Conservation (phyloP, 2,797 vertebrate genomes). For the Avahi laniger region DNA sequence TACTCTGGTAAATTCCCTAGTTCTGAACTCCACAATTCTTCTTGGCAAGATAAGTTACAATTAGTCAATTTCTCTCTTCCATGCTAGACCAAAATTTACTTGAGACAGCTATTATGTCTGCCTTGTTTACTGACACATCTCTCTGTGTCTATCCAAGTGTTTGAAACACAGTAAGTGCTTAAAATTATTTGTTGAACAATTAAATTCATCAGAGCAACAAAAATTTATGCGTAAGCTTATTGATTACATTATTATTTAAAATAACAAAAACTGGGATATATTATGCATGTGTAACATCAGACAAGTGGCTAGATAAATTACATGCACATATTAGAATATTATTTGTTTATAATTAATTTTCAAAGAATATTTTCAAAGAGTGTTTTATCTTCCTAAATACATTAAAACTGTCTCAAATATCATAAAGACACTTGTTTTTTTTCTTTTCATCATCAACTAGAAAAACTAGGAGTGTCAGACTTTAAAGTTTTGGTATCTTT, state of each 20-base stretch:
- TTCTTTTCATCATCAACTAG: not conserved
- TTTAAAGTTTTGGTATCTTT: not conserved
- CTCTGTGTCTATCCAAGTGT: not conserved
- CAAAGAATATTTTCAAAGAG: not conserved
- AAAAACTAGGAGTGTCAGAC: not conserved
- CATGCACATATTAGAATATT: not conserved
- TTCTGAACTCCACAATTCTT: slow-evolving; percentile 18
- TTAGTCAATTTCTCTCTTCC: not conserved
- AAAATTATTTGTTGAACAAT: not conserved
- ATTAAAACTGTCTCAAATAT: not conserved
- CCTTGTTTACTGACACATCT: not conserved
- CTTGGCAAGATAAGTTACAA: not conserved
- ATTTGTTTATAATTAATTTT: not conserved
- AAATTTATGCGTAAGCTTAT: not conserved
- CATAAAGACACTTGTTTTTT: not conserved
- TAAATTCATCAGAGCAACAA: not conserved
- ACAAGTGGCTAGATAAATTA: not conserved
- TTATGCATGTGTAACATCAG: not conserved
- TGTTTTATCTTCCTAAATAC: not conserved
- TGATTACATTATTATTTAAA: not conserved
- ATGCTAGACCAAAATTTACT: not conserved
- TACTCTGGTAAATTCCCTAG: not conserved
- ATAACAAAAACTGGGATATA: not conserved
- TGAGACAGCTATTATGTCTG: not conserved
- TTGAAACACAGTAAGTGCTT: not conserved